Conservation (phyloP, 2,888 invertebrate species). For the Protophormia terraenovae region DNA sequence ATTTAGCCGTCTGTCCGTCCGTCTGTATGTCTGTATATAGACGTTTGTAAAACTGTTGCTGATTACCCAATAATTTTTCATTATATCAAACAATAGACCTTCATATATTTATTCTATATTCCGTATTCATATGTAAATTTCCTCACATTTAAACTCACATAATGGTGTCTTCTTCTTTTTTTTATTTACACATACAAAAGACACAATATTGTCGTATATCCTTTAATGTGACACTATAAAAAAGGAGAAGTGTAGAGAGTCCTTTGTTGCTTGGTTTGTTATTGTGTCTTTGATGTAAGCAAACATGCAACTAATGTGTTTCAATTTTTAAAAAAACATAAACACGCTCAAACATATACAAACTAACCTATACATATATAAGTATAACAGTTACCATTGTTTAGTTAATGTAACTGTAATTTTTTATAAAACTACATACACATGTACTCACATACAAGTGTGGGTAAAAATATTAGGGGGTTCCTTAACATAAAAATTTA, state of each 20-base stretch:
- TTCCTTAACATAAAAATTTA: background rate
- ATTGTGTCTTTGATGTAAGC: slow-evolving; percentile 57
- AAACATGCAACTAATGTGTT: slow-evolving; percentile 67
- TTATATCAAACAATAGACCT: slow-evolving; percentile 61
- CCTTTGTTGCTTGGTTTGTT: slow-evolving; percentile 47
- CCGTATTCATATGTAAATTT: slow-evolving; percentile 65
- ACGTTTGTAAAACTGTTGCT: slow-evolving; percentile 58
- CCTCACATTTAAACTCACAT: slow-evolving; percentile 42
- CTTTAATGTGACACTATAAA: slow-evolving; percentile 58
- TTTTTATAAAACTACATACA: slow-evolving; percentile 36
- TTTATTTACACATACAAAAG: slow-evolving; percentile 27
- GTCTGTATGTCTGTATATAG: slow-evolving; percentile 17
- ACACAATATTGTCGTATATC: slow-evolving; percentile 65
- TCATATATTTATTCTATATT: slow-evolving; percentile 46
- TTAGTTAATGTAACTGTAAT: slow-evolving; percentile 56
- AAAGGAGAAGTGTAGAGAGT: slow-evolving; percentile 26
- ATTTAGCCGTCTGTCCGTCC: background rate
- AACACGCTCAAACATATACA: slow-evolving; percentile 28
- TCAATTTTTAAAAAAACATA: slow-evolving; percentile 50
- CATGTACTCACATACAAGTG: background rate
- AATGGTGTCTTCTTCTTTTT: slow-evolving; percentile 23
- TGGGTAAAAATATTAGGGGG: background rate
- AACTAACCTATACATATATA: background rate
- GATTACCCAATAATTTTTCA: slow-evolving; percentile 66
- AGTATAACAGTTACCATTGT: slow-evolving; percentile 41